Percentiles rank a stretch among this genome's conserved stretches.
Evolutionary conservation across 1,140 invertebrate species (phyloP).

Genomic region (Protaetia brevitarsis): DNA sequence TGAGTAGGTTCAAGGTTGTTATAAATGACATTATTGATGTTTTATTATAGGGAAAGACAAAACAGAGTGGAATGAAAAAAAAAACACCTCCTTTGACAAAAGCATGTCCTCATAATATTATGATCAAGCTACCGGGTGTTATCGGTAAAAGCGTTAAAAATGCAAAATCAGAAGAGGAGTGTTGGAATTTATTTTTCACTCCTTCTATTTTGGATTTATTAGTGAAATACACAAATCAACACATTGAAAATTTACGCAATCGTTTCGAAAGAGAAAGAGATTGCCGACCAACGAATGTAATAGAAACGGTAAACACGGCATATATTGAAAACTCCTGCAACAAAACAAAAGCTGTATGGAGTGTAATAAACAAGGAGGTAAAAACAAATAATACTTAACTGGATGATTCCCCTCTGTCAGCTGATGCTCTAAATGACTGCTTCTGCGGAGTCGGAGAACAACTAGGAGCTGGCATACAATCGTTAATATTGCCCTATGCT

Average conservation of each 20-base stretch:
- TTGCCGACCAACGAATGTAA: constrained; percentile 21
- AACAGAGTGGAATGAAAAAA: constrained; percentile 19
- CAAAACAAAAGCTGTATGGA: too few species aligned
- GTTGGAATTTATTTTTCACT: constrained; percentile 24
- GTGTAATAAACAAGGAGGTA: too few species aligned
- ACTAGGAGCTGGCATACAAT: too few species aligned
- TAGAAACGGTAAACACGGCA: too few species aligned
- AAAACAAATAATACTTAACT: too few species aligned
- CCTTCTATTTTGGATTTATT: constrained; percentile 22
- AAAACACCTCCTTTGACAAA: not conserved
- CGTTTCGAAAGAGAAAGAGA: constrained; percentile 23
- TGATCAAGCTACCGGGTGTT: constrained; percentile 20
- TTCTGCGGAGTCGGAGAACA: too few species aligned
- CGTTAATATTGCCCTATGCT: too few species aligned
- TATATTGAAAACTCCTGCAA: too few species aligned
- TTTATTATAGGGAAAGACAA: constrained; percentile 16
- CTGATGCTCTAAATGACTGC: too few species aligned
- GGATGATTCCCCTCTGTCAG: too few species aligned
- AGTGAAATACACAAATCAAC: constrained; percentile 19
- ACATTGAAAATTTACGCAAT: constrained; percentile 16
- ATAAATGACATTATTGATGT: not conserved
- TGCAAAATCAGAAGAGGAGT: constrained; percentile 23
- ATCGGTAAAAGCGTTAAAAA: constrained; percentile 17
- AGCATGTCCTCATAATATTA: constrained; percentile 24
- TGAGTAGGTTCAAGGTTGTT: constrained; percentile 6